phyloP scores from a whole-genome alignment of 2,797 vertebrate species.

The Scomberomorus guttatus region DNA sequence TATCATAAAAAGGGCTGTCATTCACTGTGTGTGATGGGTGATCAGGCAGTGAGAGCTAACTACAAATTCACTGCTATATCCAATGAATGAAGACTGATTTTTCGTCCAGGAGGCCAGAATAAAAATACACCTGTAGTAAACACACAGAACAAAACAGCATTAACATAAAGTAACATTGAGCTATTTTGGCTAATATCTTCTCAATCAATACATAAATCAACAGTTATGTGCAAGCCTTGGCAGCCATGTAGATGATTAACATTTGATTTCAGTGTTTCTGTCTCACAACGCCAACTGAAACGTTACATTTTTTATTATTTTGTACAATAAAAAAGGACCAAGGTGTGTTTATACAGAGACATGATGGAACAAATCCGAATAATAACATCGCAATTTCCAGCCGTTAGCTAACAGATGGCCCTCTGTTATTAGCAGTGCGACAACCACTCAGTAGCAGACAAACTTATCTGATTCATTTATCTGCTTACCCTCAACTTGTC shows the following conservation, averaged over 20 bases:
- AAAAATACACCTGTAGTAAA: conserved; percentile 44
- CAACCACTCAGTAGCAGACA: background rate
- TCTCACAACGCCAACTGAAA: background rate
- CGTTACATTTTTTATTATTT: background rate
- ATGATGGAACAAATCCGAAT: background rate
- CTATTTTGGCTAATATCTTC: background rate
- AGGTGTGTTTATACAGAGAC: background rate
- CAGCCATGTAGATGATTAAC: background rate
- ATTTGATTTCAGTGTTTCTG: background rate
- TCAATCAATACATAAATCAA: background rate
- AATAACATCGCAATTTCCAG: conserved; percentile 15
- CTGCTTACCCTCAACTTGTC: too few relatives aligned
- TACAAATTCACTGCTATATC: conserved; percentile 16
- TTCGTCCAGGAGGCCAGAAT: conserved; percentile 15
- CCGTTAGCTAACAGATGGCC: conserved; percentile 35
- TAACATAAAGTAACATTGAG: background rate
- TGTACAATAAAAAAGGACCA: too few relatives aligned
- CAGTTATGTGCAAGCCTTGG: background rate
- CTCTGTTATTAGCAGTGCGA: background rate
- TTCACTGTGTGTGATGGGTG: background rate
- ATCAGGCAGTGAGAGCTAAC: background rate
- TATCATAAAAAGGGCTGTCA: conserved; percentile 37
- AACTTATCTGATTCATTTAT: background rate
- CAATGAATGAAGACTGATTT: conserved; percentile 6
- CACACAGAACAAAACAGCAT: background rate